phyloP scores from a whole-genome alignment of 1,140 invertebrate genomes.

The Procambarus virginalis region DNA sequence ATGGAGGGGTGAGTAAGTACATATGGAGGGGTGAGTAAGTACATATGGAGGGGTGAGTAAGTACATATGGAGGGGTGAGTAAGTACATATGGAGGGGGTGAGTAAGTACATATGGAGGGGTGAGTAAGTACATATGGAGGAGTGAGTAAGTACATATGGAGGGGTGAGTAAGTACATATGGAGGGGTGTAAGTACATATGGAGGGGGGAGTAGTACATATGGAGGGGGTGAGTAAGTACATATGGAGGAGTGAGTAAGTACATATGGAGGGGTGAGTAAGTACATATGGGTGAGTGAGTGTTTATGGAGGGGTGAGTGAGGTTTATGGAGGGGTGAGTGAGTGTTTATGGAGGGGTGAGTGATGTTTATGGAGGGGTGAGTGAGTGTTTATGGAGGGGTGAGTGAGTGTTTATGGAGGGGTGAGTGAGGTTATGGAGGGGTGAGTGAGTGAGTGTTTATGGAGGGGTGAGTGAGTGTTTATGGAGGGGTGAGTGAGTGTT shows the following conservation, averaged over 20 bases:
- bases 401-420: neutral
- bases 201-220: too few relatives aligned
- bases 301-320: neutral
- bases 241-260: too few relatives aligned
- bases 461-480: neutral
- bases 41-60: neutral
- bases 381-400: neutral
- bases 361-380: neutral
- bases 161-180: too few relatives aligned
- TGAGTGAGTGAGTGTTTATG: neutral
- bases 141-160: too few relatives aligned
- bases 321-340: neutral
- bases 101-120: too few relatives aligned
- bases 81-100: neutral
- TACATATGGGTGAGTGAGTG: neutral
- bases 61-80: neutral
- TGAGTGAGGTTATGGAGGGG: neutral
- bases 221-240: too few relatives aligned
- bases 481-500: neutral
- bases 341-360: neutral
- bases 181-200: too few relatives aligned
- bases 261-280: too few relatives aligned
- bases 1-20: neutral
- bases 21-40: neutral
- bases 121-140: too few relatives aligned